These are phyloP conservation scores for Synodontis membranacea DNA, from an alignment of 2,113 vertebrate genomes.

Conservation along the genomic window DNA sequence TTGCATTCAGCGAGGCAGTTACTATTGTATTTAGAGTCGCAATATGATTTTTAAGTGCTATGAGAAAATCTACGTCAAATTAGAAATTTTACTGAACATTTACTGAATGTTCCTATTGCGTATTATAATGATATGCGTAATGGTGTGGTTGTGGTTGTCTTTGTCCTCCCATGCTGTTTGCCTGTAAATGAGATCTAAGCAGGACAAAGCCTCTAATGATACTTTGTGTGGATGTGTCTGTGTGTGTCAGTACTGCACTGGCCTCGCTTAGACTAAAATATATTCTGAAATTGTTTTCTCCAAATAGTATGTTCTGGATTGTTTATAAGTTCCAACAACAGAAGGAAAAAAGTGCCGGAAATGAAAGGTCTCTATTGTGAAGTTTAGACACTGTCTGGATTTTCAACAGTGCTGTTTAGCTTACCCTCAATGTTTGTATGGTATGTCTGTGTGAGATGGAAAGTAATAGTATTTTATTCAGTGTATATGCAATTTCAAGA, in stretches of 20 bases:
- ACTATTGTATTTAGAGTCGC: background rate
- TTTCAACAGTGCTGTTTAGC: background rate
- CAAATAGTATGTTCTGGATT: background rate
- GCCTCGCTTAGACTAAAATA: background rate
- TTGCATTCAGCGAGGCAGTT: background rate
- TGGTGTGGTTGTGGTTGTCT: background rate
- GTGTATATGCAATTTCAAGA: slow-evolving; percentile 1
- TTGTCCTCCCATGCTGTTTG: background rate
- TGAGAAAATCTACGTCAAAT: background rate
- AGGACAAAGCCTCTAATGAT: background rate
- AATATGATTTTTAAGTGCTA: background rate
- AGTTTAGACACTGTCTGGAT: slow-evolving; percentile 3
- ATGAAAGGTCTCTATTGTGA: background rate
- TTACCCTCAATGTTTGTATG: background rate
- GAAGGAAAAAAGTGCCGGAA: background rate
- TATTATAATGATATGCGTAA: background rate
- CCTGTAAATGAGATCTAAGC: slow-evolving; percentile 11
- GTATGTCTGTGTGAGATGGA: background rate
- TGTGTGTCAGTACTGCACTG: background rate
- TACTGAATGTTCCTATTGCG: background rate
- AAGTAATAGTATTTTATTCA: background rate
- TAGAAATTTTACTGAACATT: background rate
- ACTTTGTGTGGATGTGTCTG: background rate
- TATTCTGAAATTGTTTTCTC: background rate
- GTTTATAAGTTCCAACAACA: slow-evolving; percentile 13